phyloP scores from a whole-genome alignment of 53 echinoderm and acorn worm genomes.

The Patiria pectinifera region DNA sequence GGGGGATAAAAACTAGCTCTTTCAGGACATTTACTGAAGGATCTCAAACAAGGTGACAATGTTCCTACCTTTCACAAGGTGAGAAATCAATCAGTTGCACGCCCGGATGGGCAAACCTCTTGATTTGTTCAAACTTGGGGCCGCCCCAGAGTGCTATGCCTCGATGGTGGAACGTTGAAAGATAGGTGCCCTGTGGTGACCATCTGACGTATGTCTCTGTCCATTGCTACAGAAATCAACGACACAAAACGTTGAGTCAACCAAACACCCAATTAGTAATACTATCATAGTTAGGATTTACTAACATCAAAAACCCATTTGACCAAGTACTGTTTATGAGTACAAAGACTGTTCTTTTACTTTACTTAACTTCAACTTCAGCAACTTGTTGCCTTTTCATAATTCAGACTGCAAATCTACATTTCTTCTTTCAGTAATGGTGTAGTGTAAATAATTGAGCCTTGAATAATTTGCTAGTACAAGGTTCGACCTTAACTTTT shows the following conservation, averaged over 20 bases:
- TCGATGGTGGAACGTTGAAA: constrained; percentile 96
- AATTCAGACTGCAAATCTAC: no score
- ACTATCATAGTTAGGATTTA: no score
- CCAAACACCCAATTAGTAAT: neutral
- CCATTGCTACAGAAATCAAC: constrained; percentile 83
- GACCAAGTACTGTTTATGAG: no score
- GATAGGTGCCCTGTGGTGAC: constrained; percentile 95
- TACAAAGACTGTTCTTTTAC: no score
- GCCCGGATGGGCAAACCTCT: constrained; percentile 90
- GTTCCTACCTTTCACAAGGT: constrained; percentile 90
- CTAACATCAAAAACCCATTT: no score
- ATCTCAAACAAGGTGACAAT: neutral
- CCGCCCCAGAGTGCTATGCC: constrained; percentile 99
- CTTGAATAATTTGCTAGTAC: no score
- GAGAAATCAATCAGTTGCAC: constrained; percentile 99
- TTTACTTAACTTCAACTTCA: no score
- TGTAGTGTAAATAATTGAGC: no score
- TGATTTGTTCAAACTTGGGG: constrained; percentile 96
- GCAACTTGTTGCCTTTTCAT: no score
- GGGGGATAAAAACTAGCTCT: no score
- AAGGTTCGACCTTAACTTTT: no score
- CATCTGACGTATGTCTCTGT: constrained; percentile 97
- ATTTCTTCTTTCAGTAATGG: no score
- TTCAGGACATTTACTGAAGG: neutral
- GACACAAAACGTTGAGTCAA: neutral